Evolutionary conservation across 2,888 invertebrate genomes (phyloP), one percentile per base, ranked within the genome.

Genomic region (Diogma glabrata): DNA sequence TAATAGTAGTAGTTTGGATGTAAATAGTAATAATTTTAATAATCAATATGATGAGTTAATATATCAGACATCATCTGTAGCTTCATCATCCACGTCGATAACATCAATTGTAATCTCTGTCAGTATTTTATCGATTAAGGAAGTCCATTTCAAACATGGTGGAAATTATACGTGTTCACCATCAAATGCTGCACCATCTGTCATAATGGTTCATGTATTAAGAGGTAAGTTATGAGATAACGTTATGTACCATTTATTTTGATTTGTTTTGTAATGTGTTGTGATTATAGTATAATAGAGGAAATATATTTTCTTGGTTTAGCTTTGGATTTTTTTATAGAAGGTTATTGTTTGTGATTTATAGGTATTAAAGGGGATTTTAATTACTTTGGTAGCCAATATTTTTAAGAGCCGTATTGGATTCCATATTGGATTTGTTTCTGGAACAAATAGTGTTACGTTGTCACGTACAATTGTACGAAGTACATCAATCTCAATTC

Each of bases 161-260:
- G 86, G 87, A 17, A 87, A 87, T 69, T 87, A 87, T 64, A 83
- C 84, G 10, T 87, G 87, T 62, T 83, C 82, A 36, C 87, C 87
- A 8, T 84, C 85, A 8, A 87, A 87, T 64, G 84, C 86, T 1
- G 76, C 78, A 54, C 79, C 82, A 6, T 81, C 84, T 20, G 84
- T 82, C 53, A 84, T 87, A 54, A 81, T 79, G 36, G 84, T 86
- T 1, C 84, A 85, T 61, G 83, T 86, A 23, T 70, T 84, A 47
- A 75, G 77, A 64, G 80, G 81, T 81, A 64, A 76, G 58, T n/a
- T n/a, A n/a, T n/a, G n/a, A n/a, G n/a, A n/a, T n/a, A n/a, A n/a
- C n/a, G n/a, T n/a, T n/a, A n/a, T 56, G 12, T n/a, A 23, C 6
- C 24, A 24, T 24, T 24, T 24, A 7, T 9, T 24, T 24, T 24